Evolutionary conservation across 2,888 invertebrate species (phyloP).

Genomic region (Trypoxylon attenuatum): DNA sequence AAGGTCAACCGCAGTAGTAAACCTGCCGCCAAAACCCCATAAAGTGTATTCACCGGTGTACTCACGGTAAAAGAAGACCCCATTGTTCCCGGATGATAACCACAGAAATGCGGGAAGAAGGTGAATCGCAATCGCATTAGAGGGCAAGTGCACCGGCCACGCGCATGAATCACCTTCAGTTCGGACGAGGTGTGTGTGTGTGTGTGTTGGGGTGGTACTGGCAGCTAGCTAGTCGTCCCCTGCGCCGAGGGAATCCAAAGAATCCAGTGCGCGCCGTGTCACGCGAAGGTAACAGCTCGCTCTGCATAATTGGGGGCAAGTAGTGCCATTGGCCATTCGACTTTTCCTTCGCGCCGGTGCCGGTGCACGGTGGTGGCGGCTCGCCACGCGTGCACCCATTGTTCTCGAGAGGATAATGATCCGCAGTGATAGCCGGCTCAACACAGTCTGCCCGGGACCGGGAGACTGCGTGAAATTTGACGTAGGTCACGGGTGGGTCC

Average conservation of each 20-base stretch:
- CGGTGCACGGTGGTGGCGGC: not conserved
- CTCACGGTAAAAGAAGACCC: not conserved
- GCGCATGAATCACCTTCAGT: not conserved
- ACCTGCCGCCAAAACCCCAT: too few species aligned
- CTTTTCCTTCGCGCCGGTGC: not conserved
- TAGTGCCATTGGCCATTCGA: slow-evolving; percentile 5
- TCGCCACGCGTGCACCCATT: slow-evolving; percentile 1
- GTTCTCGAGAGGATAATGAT: slow-evolving; percentile 38
- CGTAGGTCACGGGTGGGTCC: slow-evolving; percentile 57
- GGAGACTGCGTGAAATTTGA: slow-evolving; percentile 57
- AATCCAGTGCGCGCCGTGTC: too few species aligned
- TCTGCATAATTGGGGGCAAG: slow-evolving; percentile 30
- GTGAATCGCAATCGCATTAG: not conserved
- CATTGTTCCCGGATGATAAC: not conserved
- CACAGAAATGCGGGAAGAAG: not conserved
- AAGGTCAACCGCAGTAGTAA: too few species aligned
- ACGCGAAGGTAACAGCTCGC: slow-evolving; percentile 8
- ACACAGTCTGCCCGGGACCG: slow-evolving; percentile 18
- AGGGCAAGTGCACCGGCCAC: not conserved
- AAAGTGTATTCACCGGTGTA: too few species aligned
- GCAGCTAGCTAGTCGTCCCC: not conserved
- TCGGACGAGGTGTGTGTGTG: not conserved
- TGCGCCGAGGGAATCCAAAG: slow-evolving; percentile 14
- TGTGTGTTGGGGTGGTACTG: not conserved
- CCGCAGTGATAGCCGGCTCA: slow-evolving; percentile 33